Evolutionary conservation across 2,113 vertebrate species (phyloP).

Genomic region (Caranx melampygus): DNA sequence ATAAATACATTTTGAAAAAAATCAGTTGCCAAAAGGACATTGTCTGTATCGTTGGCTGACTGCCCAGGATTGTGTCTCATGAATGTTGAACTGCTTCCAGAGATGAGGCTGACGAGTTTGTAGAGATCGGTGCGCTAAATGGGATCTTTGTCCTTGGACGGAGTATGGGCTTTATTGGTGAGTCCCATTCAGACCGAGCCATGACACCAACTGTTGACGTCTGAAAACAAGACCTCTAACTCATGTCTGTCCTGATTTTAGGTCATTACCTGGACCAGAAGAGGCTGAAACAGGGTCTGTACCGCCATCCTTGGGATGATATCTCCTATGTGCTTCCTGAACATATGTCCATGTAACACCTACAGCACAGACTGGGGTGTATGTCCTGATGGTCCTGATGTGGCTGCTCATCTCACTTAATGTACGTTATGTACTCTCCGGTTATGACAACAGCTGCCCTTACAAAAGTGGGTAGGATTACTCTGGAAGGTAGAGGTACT

Average conservation of each 20-base stretch:
- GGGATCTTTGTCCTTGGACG: conserved; percentile 98
- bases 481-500: conserved; percentile 28
- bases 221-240: not conserved
- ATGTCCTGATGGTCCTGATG: conserved; percentile 27
- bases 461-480: not conserved
- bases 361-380: not conserved
- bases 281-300: conserved; percentile 96
- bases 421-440: conserved; percentile 1
- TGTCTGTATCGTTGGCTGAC: conserved; percentile 27
- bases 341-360: conserved; percentile 97
- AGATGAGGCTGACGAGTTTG: conserved; percentile 98
- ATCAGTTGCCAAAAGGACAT: not conserved
- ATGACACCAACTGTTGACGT: not conserved
- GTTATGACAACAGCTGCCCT: conserved; percentile 36
- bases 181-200: conserved; percentile 60
- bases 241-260: conserved; percentile 66
- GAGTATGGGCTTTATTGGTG: conserved; percentile 99
- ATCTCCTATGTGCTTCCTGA: conserved; percentile 98
- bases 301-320: conserved; percentile 98
- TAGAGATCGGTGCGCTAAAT: conserved; percentile 97
- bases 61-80: conserved; percentile 56
- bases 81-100: conserved; percentile 79
- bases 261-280: conserved; percentile 99
- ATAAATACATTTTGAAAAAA: not conserved
- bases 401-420: conserved; percentile 12